Evolutionary conservation across 2,888 invertebrate species (phyloP).

Genomic region (Eupithecia subumbrata): DNA sequence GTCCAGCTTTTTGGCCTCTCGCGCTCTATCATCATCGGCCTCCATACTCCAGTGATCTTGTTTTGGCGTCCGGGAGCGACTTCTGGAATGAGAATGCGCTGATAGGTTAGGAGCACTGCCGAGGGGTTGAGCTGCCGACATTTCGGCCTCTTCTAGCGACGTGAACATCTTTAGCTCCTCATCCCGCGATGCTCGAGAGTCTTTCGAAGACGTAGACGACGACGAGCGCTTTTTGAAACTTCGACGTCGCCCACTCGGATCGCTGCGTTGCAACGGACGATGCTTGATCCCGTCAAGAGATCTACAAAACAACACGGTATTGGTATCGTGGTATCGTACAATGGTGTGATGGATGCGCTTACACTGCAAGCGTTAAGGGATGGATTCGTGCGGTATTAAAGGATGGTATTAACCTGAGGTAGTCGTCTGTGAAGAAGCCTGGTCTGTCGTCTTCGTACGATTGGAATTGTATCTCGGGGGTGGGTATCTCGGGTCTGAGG

Average conservation of each 20-base stretch:
- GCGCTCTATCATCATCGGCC: conserved; percentile 60
- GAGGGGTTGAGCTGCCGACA: conserved; percentile 69
- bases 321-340: conserved; percentile 76
- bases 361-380: conserved; percentile 58
- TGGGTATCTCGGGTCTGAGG: conserved; percentile 57
- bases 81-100: conserved; percentile 82
- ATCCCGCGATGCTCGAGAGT: conserved; percentile 85
- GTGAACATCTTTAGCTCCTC: conserved; percentile 87
- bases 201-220: conserved; percentile 85
- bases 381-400: conserved; percentile 61
- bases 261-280: conserved; percentile 84
- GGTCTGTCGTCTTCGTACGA: conserved; percentile 79
- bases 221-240: conserved; percentile 85
- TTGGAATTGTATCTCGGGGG: conserved; percentile 80
- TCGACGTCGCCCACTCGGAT: conserved; percentile 85
- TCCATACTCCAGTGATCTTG: conserved; percentile 66
- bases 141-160: conserved; percentile 86
- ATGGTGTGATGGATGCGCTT: conserved; percentile 57
- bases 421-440: conserved; percentile 76
- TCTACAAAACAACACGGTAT: conserved; percentile 82
- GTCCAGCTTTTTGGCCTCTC: conserved; percentile 67
- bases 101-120: conserved; percentile 80
- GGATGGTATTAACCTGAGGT: conserved; percentile 79
- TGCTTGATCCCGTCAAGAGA: conserved; percentile 87
- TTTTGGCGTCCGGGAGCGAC: conserved; percentile 76